phyloP scores from a whole-genome alignment of 2,888 invertebrate species.

The Drosophila phalerata region DNA sequence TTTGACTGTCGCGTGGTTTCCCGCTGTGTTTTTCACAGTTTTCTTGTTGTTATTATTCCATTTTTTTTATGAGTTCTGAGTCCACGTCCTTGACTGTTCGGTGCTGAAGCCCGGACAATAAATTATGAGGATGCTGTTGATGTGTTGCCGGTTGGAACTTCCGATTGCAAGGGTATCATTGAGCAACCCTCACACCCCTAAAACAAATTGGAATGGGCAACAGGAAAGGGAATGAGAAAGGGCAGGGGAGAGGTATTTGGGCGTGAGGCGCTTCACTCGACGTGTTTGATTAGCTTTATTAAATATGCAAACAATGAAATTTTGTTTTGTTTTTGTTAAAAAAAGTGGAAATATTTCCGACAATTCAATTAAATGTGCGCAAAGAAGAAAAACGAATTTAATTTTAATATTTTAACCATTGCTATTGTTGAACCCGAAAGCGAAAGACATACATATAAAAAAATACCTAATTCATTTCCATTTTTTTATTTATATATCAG shows the following conservation, averaged over 20 bases:
- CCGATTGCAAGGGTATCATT: conserved; percentile 53
- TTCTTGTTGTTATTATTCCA: conserved; percentile 39
- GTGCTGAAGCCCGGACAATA: conserved; percentile 53
- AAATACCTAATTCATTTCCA: conserved; percentile 61
- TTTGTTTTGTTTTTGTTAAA: conserved; percentile 74
- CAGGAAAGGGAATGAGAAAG: neutral
- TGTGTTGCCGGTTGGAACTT: conserved; percentile 31
- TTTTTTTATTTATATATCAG: conserved; percentile 27
- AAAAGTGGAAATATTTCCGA: conserved; percentile 69
- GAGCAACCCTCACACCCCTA: conserved; percentile 69
- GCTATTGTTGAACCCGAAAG: conserved; percentile 14
- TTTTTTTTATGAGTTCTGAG: conserved; percentile 23
- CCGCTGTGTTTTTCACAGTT: conserved; percentile 80
- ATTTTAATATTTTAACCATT: conserved; percentile 54
- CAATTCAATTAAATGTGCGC: conserved; percentile 69
- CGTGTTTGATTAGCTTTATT: conserved; percentile 80
- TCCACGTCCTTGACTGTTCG: conserved; percentile 65
- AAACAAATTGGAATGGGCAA: neutral
- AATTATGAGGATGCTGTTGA: conserved; percentile 72
- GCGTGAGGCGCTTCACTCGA: conserved; percentile 42
- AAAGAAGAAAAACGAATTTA: conserved; percentile 33
- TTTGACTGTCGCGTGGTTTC: conserved; percentile 78
- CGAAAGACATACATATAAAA: neutral
- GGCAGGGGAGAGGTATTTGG: conserved; percentile 1
- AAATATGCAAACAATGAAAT: conserved; percentile 78